phyloP scores from a whole-genome alignment of 2,888 invertebrate species.

The Cetonia aurata region DNA sequence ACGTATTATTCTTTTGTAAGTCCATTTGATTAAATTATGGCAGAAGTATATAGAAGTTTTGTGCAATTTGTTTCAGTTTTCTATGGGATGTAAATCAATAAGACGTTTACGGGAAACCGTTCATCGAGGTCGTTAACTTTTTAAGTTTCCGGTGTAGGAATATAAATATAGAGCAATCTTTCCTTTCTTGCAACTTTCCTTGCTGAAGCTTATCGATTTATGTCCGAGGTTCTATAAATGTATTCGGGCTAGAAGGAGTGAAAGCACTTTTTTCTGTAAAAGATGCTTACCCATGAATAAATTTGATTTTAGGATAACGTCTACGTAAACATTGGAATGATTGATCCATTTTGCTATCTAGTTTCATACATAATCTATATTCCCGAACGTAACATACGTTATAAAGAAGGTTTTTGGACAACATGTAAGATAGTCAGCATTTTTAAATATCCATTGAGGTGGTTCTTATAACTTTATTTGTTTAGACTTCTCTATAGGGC shows the following conservation, averaged over 20 bases:
- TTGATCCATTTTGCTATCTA: constrained; percentile 5
- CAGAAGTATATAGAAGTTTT: too few relatives aligned
- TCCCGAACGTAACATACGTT: too few relatives aligned
- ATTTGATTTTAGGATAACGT: constrained; percentile 13
- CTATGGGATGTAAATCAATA: background rate
- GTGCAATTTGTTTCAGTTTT: too few relatives aligned
- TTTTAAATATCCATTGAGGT: too few relatives aligned
- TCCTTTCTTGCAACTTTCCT: background rate
- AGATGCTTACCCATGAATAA: constrained; percentile 7
- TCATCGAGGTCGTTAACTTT: background rate
- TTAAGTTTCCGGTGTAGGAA: constrained; percentile 3
- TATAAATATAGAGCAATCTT: background rate
- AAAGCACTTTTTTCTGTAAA: background rate
- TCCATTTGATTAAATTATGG: too few relatives aligned
- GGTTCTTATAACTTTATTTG: too few relatives aligned
- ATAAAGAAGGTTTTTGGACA: too few relatives aligned
- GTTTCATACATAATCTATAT: too few relatives aligned
- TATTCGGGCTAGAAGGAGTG: background rate
- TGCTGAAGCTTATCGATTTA: background rate
- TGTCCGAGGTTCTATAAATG: background rate
- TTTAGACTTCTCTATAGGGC: too few relatives aligned
- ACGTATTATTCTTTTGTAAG: too few relatives aligned
- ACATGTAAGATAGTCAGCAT: too few relatives aligned
- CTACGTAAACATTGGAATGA: constrained; percentile 1
- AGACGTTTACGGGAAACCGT: background rate